Evolutionary conservation across 2,888 invertebrate genomes (phyloP).

Genomic region (Drosophila neotestacea): DNA sequence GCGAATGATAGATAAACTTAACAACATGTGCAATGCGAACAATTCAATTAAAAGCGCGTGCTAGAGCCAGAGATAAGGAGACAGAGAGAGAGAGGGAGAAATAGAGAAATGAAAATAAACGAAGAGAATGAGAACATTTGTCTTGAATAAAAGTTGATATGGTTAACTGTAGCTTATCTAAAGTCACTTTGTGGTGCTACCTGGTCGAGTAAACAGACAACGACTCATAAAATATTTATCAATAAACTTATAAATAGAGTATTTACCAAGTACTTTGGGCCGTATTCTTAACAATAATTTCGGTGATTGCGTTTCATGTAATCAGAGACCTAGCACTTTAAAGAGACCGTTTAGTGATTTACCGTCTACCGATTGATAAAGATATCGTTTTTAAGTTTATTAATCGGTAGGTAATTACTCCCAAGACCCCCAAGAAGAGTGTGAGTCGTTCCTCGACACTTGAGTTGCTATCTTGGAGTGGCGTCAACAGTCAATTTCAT

Average conservation of each 20-base stretch:
- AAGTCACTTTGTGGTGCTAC: conserved; percentile 30
- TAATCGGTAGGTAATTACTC: conserved; percentile 67
- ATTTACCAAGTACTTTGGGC: conserved; percentile 13
- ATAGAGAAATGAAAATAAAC: background rate
- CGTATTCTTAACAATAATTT: conserved; percentile 3
- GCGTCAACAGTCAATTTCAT: conserved; percentile 17
- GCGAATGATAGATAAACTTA: conserved; percentile 38
- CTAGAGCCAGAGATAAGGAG: background rate
- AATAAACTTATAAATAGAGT: conserved; percentile 37
- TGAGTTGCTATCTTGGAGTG: conserved; percentile 37
- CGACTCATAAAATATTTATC: conserved; percentile 40
- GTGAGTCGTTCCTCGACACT: background rate
- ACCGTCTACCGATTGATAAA: conserved; percentile 10
- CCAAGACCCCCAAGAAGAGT: conserved; percentile 3
- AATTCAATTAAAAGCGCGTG: conserved; percentile 60
- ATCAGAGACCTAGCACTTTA: conserved; percentile 29
- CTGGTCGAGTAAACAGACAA: conserved; percentile 17
- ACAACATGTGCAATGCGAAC: conserved; percentile 48
- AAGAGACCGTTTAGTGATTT: conserved; percentile 32
- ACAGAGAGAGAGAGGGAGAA: conserved; percentile 1
- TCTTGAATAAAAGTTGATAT: background rate
- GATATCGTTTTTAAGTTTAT: conserved; percentile 62
- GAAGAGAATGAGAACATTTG: background rate
- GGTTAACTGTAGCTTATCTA: conserved; percentile 32
- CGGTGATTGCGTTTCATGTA: conserved; percentile 23